phyloP scores from a whole-genome alignment of 2,797 vertebrate species.

The Microchirus variegatus region DNA sequence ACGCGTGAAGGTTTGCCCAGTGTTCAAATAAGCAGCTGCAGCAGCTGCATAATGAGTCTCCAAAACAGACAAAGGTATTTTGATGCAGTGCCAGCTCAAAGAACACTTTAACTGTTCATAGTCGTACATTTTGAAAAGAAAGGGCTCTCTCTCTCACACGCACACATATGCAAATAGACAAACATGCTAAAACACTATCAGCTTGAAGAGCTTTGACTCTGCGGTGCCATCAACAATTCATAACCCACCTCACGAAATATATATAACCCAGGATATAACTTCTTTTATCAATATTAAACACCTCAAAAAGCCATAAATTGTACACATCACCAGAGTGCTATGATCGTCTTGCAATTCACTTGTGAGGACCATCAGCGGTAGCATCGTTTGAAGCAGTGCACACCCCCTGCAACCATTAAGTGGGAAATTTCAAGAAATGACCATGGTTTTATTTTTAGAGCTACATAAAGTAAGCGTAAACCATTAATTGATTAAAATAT shows the following conservation, averaged over 20 bases:
- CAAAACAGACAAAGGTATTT: slow-evolving; percentile 40
- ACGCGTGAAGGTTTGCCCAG: slow-evolving; percentile 2
- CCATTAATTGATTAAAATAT: slow-evolving; percentile 37
- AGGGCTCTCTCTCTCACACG: slow-evolving; percentile 10
- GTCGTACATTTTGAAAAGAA: slow-evolving; percentile 6
- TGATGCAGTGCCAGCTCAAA: slow-evolving; percentile 41
- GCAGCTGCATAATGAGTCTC: slow-evolving; percentile 23
- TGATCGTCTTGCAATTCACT: slow-evolving; percentile 14
- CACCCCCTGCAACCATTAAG: background rate
- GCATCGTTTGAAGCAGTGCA: slow-evolving; percentile 3
- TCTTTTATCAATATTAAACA: slow-evolving; percentile 64
- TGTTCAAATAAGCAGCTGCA: slow-evolving; percentile 17
- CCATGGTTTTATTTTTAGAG: slow-evolving; percentile 3
- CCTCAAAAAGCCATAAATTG: slow-evolving; percentile 33
- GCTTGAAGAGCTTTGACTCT: slow-evolving; percentile 21
- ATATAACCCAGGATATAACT: slow-evolving; percentile 49
- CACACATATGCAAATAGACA: slow-evolving; percentile 22
- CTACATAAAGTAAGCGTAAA: slow-evolving; percentile 4
- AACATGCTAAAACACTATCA: slow-evolving; percentile 16
- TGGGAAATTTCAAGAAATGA: background rate
- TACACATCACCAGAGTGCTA: slow-evolving; percentile 40
- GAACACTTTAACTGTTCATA: slow-evolving; percentile 35
- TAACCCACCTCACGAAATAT: slow-evolving; percentile 29
- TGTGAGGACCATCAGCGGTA: slow-evolving; percentile 18
- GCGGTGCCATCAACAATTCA: slow-evolving; percentile 35